Evolutionary conservation across 2,797 vertebrate species (phyloP), one percentile per base, ranked within the genome.

Genomic region (Sebastes wilsoni): DNA sequence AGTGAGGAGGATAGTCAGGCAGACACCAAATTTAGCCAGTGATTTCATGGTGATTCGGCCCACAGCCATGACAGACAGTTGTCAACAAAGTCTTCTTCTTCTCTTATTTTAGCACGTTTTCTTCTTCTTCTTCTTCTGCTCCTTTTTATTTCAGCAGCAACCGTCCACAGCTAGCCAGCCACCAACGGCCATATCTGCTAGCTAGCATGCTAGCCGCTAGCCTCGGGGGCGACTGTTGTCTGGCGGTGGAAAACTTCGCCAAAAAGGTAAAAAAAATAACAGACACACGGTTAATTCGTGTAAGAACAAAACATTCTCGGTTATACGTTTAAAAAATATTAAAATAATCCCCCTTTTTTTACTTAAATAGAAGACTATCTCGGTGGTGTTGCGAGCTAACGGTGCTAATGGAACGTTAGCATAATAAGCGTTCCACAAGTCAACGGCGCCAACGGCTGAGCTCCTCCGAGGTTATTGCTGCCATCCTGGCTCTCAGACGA

Each of bases 1-100:
- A 77, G 94, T 94, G 60, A 96, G 91, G 75, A 96, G 88, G 28
- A 95, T 91, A 8, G 94, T 61, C 89, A 94, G 82, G 86, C 94
- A 95, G 58, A 96, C 84, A 27, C 90, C 91, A 67, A 86, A 93
- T 89, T 90, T 90, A 28, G 87, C 89, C 4, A 95, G 82, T 66
- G 91, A 92, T 75, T 95, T 89, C 91, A 94, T 94, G 5, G 93
- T 92, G 80, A 92, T 86, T 76, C 84, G 93, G 81, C 88, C 82
- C 82, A 87, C 66, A 81, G 89, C 88, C 94, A 93, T 91, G 80
- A 62, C 77, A 55, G 71, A 11, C 65, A 65, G 30, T 20, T 38
- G 85, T 20, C 18, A 8, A 83, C 18, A 83, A 46, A 23, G 72
- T 88, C 73, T 82, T 71, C 67, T 60, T 75, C 9, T 28, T 11